Percentiles rank a stretch among this genome's conserved stretches.
Conservation (phyloP, 2,113 vertebrate species). For the Lepidothrix coronata region DNA sequence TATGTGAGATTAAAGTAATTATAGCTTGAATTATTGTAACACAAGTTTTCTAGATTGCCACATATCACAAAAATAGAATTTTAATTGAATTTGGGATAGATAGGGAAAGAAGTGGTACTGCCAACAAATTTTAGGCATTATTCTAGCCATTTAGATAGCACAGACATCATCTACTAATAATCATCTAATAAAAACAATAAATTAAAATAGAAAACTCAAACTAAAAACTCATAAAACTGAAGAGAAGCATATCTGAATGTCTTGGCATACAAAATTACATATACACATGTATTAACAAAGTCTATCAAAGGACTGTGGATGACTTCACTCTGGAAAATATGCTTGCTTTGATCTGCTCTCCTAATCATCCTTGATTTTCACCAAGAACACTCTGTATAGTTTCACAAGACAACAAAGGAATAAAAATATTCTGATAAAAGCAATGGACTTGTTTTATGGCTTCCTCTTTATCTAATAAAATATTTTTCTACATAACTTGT, state of each 20-base stretch:
- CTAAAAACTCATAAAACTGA: not conserved
- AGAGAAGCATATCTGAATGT: not conserved
- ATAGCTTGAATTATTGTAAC: not conserved
- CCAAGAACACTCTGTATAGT: not conserved
- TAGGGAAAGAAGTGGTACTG: not conserved
- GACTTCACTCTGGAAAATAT: not conserved
- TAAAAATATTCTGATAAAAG: not conserved
- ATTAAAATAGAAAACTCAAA: not conserved
- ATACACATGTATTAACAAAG: not conserved
- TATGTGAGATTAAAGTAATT: not conserved
- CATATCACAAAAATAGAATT: not conserved
- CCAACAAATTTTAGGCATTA: not conserved
- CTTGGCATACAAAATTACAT: not conserved
- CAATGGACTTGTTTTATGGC: rapidly evolving
- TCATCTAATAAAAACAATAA: not conserved
- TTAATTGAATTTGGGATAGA: not conserved
- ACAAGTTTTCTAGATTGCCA: not conserved
- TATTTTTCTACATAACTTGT: not conserved
- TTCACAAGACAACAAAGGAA: not conserved
- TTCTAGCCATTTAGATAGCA: not conserved
- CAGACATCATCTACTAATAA: not conserved
- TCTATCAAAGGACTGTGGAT: not conserved
- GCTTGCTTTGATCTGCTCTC: not conserved
- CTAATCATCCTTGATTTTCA: not conserved
- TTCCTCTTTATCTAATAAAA: not conserved